Conservation (phyloP, 2,113 vertebrate genomes). For the Anser brachyrhynchus region DNA sequence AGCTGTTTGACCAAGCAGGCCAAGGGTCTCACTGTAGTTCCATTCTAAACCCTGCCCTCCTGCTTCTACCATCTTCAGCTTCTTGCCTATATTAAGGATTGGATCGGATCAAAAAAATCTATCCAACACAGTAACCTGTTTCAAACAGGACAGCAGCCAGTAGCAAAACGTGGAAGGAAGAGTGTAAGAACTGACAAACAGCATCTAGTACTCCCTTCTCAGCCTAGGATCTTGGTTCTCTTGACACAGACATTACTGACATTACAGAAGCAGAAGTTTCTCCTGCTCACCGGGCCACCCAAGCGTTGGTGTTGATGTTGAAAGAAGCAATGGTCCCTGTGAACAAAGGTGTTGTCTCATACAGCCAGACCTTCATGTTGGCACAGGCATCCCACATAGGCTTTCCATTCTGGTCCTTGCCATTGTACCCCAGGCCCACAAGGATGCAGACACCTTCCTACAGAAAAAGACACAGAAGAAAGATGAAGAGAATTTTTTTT, state of each 20-base stretch:
- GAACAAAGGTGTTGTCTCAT: conserved; percentile 93
- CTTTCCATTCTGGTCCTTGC: conserved; percentile 73
- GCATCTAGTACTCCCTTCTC: not conserved
- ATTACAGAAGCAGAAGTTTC: not conserved
- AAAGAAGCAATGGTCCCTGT: conserved; percentile 93
- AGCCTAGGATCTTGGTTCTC: not conserved
- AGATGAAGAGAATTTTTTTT: not conserved
- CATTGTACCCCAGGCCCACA: conserved; percentile 89
- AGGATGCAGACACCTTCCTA: conserved; percentile 97
- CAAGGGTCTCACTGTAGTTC: rapidly evolving
- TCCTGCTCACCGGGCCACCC: conserved; percentile 91
- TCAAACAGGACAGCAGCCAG: not conserved
- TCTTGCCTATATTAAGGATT: not conserved
- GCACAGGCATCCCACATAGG: conserved; percentile 91
- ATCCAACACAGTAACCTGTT: not conserved
- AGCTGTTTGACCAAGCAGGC: not conserved
- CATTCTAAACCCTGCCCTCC: not conserved
- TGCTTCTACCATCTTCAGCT: not conserved
- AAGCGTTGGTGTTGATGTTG: conserved; percentile 96
- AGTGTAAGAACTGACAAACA: not conserved
- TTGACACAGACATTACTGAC: not conserved
- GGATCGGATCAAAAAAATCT: not conserved
- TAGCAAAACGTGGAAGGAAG: not conserved
- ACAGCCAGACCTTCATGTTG: conserved; percentile 95
- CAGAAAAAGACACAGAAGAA: not conserved